Evolutionary conservation across 30 jellyfish, hydroid and myxozoan genomes (phyloP), one percentile per base, ranked within the genome.

Genomic region (Cassiopea andromeda): DNA sequence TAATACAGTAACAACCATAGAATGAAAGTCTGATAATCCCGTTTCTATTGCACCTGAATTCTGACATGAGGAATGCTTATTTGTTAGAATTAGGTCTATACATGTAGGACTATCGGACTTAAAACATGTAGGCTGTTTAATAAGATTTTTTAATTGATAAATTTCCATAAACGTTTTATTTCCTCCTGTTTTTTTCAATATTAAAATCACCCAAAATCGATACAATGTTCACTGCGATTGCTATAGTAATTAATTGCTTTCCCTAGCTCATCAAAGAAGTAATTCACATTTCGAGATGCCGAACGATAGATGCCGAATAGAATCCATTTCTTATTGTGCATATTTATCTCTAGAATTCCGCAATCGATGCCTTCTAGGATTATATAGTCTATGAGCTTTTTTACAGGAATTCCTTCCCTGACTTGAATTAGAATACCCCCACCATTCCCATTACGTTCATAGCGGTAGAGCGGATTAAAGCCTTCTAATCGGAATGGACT

Each of bases 101-200:
- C 38, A 27, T 27, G 38, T 27, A 27, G 38, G 38, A 27, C 38
- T 27, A 17, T 79, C 88, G 78, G 88, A 79, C 64, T 79, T 79
- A 60, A 54, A 79, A 79, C 88, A 79, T 14, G 88, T 79, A 59
- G 88, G 88, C 17, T 17, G 64, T 59, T 79, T 79, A 54, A 79
- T 79, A 0, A 79, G 78, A 79, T 79, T 60, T 79, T 79, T 79
- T 59, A 79, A 46, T 54, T 59, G 78, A 6, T 43, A 75, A 16
- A 75, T 4, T 4, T 75, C 84, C 84, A 75, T 75, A 16, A 75
- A 75, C 2, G 13, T 43, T 12, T 0, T 75, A 1, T 44, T 75
- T 75, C 48, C 84, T 43, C 47, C 68, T 1, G 46, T 18, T 18
- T 75, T 46, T 43, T 70, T 46, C 16, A 69, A 2, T 7, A 43